Evolutionary conservation across 2,797 vertebrate genomes (phyloP), one percentile per base, ranked within the genome.

Genomic region (Liparis tanakae): DNA sequence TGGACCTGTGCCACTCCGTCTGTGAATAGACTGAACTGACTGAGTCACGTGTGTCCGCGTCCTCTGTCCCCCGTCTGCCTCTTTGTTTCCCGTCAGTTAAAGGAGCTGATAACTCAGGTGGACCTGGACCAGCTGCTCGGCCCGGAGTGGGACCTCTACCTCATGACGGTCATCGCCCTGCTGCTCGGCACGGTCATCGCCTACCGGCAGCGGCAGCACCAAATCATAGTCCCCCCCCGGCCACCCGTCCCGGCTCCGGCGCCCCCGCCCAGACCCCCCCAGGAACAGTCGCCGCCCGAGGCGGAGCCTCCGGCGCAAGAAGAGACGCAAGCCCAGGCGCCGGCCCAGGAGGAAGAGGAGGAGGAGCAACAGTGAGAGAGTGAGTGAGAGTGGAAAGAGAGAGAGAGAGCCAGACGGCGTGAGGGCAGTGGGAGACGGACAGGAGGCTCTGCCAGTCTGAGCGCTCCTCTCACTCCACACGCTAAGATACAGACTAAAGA

Each of bases 111-210:
- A 66, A 92, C 94, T 73, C 96, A 96, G 68, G 93, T 99, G 90
- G 98, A 99, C 83, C 94, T 99, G 94, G 97, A 99, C 88, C 96
- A 98, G 94, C 86, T 99, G 37, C 90, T 99, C 82, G 98, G 98
- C 54, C 98, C 98, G 0, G 98, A 99, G 89, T 99, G 98, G 98
- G 98, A 99, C 92, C 96, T 99, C 85, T 99, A 99, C 94, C 96
- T 99, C 93, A 99, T 99, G 98, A 99, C 97, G 0, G 95, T 99
- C 88, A 98, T 99, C 20, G 97, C 98, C 0, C 91, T 99, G 86
- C 95, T 99, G 14, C 80, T 99, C 70, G 97, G 98, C 77, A 99
- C 98, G 7, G 95, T 99, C 74, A 98, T 99, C 55, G 98, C 98
- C 60, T 99, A 99, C 86, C 94, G 97, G 60, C 98, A 99, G 87